Evolutionary conservation across 2,113 vertebrate species (phyloP), one percentile per base, ranked within the genome.

Genomic region (Petaurus breviceps): DNA sequence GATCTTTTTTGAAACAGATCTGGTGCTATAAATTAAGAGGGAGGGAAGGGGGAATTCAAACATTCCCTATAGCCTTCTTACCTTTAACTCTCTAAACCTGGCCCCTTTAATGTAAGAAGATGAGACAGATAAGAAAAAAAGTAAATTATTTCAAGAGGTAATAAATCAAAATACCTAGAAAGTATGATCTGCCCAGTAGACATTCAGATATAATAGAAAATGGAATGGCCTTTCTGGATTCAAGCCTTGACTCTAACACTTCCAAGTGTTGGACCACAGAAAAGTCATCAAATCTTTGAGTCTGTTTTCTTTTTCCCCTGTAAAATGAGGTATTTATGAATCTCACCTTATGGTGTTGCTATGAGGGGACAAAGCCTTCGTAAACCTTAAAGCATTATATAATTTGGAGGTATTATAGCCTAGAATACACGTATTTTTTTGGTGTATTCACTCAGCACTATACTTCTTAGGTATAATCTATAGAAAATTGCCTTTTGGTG

Each of bases 271-370:
- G 94, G 25, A 92, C 4, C 28, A 57, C 22, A 50, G 11, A 93
- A 92, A 95, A 92, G 0, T 51, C 93, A 1, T 26, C 49, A 37
- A 6, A 11, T 5, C 91, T 77, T 2, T 61, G n/a, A 5, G 0
- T 51, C 47, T 95, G n/a, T n/a, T 92, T 95, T 96, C n/a, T 90
- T 47, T 89, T 93, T 37, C 31, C 37, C 55, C 3, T 91, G 16
- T 26, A 68, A 90, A 50, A 51, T 46, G 43, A 93, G 50, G n/a
- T 9, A 92, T 68, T 37, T 68, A 14, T 68, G 12, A 31, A 16
- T 68, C 61, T 1, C 37, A 37, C 61, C 31, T 14, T 37, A 37
- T 68, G 11, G 0, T 68, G 31, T 37, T 68, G 22, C 37, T 61
- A 31, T 31, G 11, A 31, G 12, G 31, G 3, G 31, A 37, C 10